Evolutionary conservation across 2,113 vertebrate species (phyloP), one percentile per base, ranked within the genome.

Genomic region (Caloenas nicobarica): DNA sequence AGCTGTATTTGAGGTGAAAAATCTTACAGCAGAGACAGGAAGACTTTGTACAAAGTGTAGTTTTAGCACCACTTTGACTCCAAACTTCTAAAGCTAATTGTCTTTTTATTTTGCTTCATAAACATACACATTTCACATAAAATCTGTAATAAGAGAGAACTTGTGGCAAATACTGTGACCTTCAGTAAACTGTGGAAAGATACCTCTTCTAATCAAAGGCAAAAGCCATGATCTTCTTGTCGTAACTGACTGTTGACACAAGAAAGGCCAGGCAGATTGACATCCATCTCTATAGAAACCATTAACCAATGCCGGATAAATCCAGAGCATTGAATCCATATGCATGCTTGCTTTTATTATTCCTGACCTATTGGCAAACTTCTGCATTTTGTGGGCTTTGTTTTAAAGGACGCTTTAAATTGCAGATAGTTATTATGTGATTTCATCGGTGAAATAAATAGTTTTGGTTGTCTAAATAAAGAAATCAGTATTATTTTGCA

Each of bases 201-300:
- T 97, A 98, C 97, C 96, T 98, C 97, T 97, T 98, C 98, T 98
- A 98, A 98, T 98, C 98, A 98, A 98, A 98, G 98, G 97, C 97
- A 97, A 98, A 98, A 98, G 98, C 98, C 97, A 97, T 97, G 97
- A 96, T 98, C 98, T 98, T 98, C 98, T 96, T 97, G 97, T 98
- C 98, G 97, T 98, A 98, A 97, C 98, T 98, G 97, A 96, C 96
- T 98, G 98, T 98, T 98, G 98, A 98, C 98, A 98, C 96, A 98
- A 98, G 98, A 98, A 98, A 98, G 98, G 98, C 98, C 98, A 98
- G 97, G 97, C 97, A 97, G 98, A 98, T 98, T 98, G 98, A 98
- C 98, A 97, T 98, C 98, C 98, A 98, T 98, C 98, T 98, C 98
- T 98, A 98, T 98, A 98, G 98, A 98, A 98, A 98, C 98, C 97